Conservation (phyloP, 2,113 vertebrate genomes). For the Phasianus colchicus region DNA sequence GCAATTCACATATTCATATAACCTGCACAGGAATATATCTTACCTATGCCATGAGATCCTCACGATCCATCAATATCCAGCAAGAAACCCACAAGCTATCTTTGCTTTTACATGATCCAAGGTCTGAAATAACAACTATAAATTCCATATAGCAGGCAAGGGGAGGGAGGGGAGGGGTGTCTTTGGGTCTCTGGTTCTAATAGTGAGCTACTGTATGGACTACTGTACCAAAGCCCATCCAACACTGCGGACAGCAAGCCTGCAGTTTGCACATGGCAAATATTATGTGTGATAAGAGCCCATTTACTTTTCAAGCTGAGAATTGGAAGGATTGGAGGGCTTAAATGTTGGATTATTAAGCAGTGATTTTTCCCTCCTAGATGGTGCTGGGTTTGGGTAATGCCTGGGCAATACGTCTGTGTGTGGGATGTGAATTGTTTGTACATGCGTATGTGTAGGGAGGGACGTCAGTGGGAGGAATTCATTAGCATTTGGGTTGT, state of each 20-base stretch:
- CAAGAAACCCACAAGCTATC: not conserved
- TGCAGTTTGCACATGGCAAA: not conserved
- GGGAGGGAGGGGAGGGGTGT: rapidly evolving
- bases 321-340: not conserved
- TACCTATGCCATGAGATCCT: not conserved
- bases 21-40: rapidly evolving
- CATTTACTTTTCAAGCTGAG: not conserved
- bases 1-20: not conserved
- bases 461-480: conserved; percentile 37
- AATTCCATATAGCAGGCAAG: rapidly evolving
- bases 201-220: not conserved
- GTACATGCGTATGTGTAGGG: not conserved
- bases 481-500: conserved; percentile 65
- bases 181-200: not conserved
- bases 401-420: not conserved
- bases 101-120: rapidly evolving
- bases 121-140: not conserved
- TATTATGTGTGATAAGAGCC: not conserved
- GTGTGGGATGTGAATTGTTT: not conserved
- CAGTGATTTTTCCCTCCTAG: not conserved
- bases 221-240: not conserved
- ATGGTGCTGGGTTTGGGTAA: not conserved
- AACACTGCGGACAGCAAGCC: not conserved
- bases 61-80: not conserved
- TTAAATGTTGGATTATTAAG: not conserved